Conservation (phyloP, 2,888 invertebrate species). For the Drosophila yooni region DNA sequence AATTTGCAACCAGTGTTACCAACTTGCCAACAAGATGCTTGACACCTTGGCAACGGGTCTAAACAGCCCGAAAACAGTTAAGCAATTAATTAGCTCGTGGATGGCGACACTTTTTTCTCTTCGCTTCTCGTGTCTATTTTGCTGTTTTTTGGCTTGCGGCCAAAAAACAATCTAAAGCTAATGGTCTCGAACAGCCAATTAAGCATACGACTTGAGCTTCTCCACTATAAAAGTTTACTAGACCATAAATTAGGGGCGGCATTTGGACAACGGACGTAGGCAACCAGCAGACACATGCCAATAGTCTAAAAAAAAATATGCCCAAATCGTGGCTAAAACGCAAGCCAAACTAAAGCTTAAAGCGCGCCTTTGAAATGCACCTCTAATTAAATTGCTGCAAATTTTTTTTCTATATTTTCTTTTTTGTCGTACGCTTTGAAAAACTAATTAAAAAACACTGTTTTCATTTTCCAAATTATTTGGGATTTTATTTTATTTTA, state of each 20-base stretch:
- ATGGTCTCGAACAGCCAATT: constrained; percentile 57
- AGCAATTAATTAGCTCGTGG: constrained; percentile 61
- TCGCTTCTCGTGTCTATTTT: background rate
- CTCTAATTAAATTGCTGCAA: constrained; percentile 64
- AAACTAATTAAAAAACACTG: constrained; percentile 13
- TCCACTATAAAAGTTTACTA: constrained; percentile 30
- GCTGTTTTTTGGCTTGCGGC: constrained; percentile 55
- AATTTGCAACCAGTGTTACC: constrained; percentile 13
- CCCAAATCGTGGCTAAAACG: constrained; percentile 25
- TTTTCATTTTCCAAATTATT: constrained; percentile 30
- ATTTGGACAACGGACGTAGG: constrained; percentile 28
- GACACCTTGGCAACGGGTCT: constrained; percentile 50
- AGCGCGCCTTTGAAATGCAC: constrained; percentile 36
- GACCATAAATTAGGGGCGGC: constrained; percentile 48
- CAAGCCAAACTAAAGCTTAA: constrained; percentile 11
- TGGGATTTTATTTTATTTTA: background rate
- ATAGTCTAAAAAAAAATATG: constrained; percentile 25
- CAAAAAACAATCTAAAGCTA: constrained; percentile 46
- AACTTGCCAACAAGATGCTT: constrained; percentile 65
- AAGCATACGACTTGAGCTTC: constrained; percentile 38
- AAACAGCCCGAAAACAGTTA: constrained; percentile 31
- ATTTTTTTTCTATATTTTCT: constrained; percentile 15
- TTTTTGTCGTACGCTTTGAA: constrained; percentile 3
- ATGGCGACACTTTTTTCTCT: constrained; percentile 15
- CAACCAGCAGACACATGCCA: constrained; percentile 47